Conservation (phyloP, 2,797 vertebrate species). For the Sebastes iracundus region DNA sequence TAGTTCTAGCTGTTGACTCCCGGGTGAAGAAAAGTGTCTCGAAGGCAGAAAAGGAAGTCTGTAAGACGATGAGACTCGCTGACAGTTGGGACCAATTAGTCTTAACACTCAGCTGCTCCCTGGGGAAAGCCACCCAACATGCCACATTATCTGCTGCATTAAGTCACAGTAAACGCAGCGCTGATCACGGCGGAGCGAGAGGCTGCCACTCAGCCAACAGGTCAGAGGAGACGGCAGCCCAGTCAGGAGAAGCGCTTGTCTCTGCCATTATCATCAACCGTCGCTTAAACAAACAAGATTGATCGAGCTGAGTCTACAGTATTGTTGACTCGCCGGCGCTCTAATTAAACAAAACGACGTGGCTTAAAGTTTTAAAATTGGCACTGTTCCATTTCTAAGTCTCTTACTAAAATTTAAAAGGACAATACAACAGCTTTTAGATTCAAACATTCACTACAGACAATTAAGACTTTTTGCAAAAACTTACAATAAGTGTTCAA, state of each 20-base stretch:
- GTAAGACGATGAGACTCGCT: conserved; percentile 22
- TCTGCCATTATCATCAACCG: conserved; percentile 17
- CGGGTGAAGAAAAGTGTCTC: conserved; percentile 29
- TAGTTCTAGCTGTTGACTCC: background rate
- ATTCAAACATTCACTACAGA: background rate
- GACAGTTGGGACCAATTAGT: conserved; percentile 63
- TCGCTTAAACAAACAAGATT: conserved; percentile 25
- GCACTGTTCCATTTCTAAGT: background rate
- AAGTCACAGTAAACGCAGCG: conserved; percentile 26
- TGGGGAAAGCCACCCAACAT: conserved; percentile 25
- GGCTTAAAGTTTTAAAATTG: background rate
- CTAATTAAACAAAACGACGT: conserved; percentile 13
- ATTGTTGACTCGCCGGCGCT: background rate
- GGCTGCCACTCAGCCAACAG: conserved; percentile 32
- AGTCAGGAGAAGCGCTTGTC: conserved; percentile 9
- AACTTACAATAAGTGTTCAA: background rate
- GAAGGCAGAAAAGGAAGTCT: conserved; percentile 22
- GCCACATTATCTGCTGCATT: conserved; percentile 47
- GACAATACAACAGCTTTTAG: background rate
- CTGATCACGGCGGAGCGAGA: background rate
- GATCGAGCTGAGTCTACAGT: background rate
- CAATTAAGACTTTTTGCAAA: background rate
- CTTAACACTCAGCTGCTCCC: conserved; percentile 35
- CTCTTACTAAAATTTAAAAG: background rate
- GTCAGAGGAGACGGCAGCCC: background rate